phyloP scores from a whole-genome alignment of 2,113 vertebrate genomes.

The Donacobius atricapilla region DNA sequence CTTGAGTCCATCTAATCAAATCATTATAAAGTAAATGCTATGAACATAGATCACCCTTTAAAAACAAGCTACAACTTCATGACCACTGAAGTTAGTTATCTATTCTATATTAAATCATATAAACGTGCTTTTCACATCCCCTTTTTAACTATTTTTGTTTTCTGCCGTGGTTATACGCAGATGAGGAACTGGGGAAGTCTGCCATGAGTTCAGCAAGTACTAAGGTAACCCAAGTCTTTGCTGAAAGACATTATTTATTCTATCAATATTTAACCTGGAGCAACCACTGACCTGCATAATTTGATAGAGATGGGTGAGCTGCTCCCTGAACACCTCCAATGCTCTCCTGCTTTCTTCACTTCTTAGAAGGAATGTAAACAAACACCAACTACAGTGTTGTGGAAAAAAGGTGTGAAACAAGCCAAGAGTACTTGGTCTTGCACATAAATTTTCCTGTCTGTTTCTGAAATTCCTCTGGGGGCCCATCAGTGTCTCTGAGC shows the following conservation, averaged over 20 bases:
- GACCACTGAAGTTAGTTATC: background rate
- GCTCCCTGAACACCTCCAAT: background rate
- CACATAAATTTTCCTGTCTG: background rate
- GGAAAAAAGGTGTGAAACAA: background rate
- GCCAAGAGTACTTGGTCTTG: background rate
- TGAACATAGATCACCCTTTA: background rate
- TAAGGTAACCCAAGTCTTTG: conserved; percentile 45
- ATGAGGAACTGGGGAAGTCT: conserved; percentile 58
- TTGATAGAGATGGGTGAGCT: background rate
- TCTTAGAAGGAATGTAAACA: background rate
- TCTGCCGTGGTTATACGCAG: conserved; percentile 18
- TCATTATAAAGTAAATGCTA: background rate
- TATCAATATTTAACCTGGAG: conserved; percentile 3
- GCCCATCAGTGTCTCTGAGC: background rate
- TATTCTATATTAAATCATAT: background rate
- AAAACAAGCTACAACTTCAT: background rate
- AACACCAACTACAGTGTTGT: background rate
- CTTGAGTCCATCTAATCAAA: background rate
- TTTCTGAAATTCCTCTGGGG: background rate
- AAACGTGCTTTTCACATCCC: background rate
- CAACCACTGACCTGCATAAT: background rate
- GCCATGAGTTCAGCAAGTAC: conserved; percentile 61
- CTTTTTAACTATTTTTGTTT: background rate
- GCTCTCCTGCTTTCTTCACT: background rate
- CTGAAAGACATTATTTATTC: background rate